Base-by-base conservation (phyloP, 2,113 vertebrate species). In the Epinephelus moara region DNA sequence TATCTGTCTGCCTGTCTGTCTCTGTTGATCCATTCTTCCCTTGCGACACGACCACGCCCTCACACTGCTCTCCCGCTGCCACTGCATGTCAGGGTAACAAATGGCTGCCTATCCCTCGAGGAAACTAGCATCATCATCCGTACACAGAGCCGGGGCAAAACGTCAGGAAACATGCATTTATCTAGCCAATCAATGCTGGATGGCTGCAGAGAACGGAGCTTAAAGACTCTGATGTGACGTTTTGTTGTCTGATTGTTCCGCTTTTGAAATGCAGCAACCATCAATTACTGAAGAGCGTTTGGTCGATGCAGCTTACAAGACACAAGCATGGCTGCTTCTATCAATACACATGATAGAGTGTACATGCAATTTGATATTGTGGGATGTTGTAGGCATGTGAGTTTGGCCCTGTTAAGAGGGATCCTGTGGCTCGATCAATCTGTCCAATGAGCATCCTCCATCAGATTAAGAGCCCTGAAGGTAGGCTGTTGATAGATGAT, bases 101-200 rank as follows among this genome's bases (percentile, higher is more conserved):
- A 90, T 83, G 80, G 15, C 66, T 25, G 14, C 30, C 73, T 45
- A 10, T 52, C 82, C 64, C 42, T 68, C 50, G 4, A 1, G 75
- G 72, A 85, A 88, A 76, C 59, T 61, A 42, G 71, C 61, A 75
- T 75, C 74, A 66, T 89, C 69, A 57, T 80, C 67, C 67, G 45
- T 64, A 55, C 70, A 61, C 64, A 73, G 66, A 87, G 73, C 78
- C 67, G 21, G 67, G 61, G 85, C 83, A 67, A 75, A 68, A 72
- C 73, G 79, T 85, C 85, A 80, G 71, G 33, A 83, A 30, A 80
- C 57, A 0, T 64, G 82, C 81, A 69, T 91, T 89, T 82, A 68
- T 91, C 74, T 4, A 25, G 61, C 63, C 81, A 82, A 83, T 92
- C 88, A 78, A 64, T 91, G 87, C 10, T n/a, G 19, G 64, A 33